Conservation (phyloP, 2,888 invertebrate genomes). For the Drosophila longiperda region DNA sequence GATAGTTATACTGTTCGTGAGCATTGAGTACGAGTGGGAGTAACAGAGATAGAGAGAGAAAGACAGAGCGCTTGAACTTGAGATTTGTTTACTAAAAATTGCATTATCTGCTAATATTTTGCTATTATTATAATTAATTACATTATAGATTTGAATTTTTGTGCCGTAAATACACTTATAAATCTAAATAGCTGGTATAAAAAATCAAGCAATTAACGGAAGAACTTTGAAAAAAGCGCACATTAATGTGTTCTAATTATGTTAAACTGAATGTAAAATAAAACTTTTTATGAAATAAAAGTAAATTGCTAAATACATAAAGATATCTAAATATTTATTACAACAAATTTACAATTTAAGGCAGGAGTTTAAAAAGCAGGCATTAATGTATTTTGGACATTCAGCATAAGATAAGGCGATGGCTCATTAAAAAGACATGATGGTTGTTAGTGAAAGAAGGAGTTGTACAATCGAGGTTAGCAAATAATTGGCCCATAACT, state of each 20-base stretch:
- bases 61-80: slow-evolving; percentile 20
- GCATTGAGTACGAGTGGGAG: slow-evolving; percentile 1
- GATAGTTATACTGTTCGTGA: slow-evolving; percentile 3
- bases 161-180: background rate
- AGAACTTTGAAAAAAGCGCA: background rate
- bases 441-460: slow-evolving; percentile 6
- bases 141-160: background rate
- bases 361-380: background rate
- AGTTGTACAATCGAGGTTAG: slow-evolving; percentile 17
- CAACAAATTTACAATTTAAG: background rate
- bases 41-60: background rate
- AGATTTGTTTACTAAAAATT: background rate
- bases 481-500: slow-evolving; percentile 60
- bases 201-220: background rate
- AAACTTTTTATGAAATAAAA: background rate
- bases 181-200: background rate
- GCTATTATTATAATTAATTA: background rate
- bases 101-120: background rate
- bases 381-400: background rate
- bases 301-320: background rate
- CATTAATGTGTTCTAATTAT: background rate
- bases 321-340: background rate
- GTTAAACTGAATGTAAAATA: background rate
- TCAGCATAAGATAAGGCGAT: background rate
- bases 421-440: slow-evolving; percentile 1